Evolutionary conservation across 2,113 vertebrate species (phyloP).

Genomic region (Synchiropus splendidus): DNA sequence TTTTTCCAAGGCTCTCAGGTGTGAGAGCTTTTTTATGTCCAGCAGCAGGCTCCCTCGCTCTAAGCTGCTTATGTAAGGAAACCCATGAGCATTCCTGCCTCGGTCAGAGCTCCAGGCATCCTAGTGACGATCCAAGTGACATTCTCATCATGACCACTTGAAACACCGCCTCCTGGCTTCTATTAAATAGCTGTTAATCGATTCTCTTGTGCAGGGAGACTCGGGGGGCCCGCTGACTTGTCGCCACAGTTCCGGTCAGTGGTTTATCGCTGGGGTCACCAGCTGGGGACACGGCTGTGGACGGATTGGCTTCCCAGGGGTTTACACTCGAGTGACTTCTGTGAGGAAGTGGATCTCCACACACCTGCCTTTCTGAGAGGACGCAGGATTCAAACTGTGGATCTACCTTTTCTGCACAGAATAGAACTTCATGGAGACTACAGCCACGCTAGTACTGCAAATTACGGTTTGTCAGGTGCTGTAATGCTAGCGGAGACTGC

Average conservation of each 20-base stretch:
- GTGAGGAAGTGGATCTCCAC: constrained; percentile 80
- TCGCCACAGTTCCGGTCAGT: constrained; percentile 73
- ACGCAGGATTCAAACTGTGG: neutral
- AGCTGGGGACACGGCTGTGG: constrained; percentile 95
- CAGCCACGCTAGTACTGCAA: constrained; percentile 17
- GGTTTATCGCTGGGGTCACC: constrained; percentile 92
- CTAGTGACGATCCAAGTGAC: constrained; percentile 36
- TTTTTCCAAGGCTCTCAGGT: constrained; percentile 27
- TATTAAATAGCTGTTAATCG: neutral
- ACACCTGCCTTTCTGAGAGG: constrained; percentile 70
- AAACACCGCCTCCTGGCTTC: neutral
- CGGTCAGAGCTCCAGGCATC: constrained; percentile 45
- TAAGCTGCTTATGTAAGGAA: constrained; percentile 56
- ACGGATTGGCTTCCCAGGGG: constrained; percentile 78
- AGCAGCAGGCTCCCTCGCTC: constrained; percentile 24
- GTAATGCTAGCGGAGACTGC: no score
- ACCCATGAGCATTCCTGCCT: constrained; percentile 45
- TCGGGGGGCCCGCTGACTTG: constrained; percentile 90
- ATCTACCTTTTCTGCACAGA: constrained; percentile 6
- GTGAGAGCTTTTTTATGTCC: constrained; percentile 15
- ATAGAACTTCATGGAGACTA: constrained; percentile 30
- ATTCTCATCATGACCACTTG: constrained; percentile 26
- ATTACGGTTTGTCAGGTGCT: no score
- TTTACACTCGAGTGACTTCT: constrained; percentile 82
- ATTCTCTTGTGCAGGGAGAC: constrained; percentile 71